A percentile compares a stretch with the other conserved stretches of the same genome.
Evolutionary conservation across 2,888 invertebrate species (phyloP).

Genomic region (Stenoptilia bipunctidactyla): DNA sequence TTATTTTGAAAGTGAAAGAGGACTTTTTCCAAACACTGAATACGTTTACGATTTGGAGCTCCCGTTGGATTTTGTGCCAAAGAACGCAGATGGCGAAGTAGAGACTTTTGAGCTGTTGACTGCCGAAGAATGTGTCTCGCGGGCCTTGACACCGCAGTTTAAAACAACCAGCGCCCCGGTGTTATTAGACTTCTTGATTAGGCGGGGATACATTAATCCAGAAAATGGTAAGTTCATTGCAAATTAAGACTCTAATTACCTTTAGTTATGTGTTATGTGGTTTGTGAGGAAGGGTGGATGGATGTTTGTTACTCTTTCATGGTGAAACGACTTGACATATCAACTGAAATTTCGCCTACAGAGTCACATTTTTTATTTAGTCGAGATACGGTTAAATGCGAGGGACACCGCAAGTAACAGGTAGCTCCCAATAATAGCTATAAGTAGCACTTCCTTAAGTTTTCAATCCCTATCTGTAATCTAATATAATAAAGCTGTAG

Average conservation of each 20-base stretch:
- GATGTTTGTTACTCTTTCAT: too few relatives aligned
- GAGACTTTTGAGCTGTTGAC: slow-evolving; percentile 90
- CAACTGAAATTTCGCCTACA: too few relatives aligned
- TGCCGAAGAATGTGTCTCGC: slow-evolving; percentile 84
- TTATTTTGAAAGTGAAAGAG: slow-evolving; percentile 93
- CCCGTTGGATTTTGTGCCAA: slow-evolving; percentile 90
- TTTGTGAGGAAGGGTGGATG: too few relatives aligned
- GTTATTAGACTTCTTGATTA: slow-evolving; percentile 90
- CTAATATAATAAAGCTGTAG: too few relatives aligned
- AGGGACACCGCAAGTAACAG: too few relatives aligned
- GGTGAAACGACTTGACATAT: not conserved
- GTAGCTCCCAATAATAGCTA: too few relatives aligned
- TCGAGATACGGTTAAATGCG: too few relatives aligned
- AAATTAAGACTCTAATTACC: not conserved
- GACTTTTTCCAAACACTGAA: slow-evolving; percentile 94
- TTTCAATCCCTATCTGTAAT: too few relatives aligned
- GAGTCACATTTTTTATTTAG: too few relatives aligned
- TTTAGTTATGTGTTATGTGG: not conserved
- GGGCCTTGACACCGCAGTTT: slow-evolving; percentile 86
- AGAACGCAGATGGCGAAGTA: slow-evolving; percentile 94
- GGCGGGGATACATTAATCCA: slow-evolving; percentile 89
- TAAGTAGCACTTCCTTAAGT: too few relatives aligned
- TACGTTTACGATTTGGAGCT: slow-evolving; percentile 94
- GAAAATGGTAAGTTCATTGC: slow-evolving; percentile 79
- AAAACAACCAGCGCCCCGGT: slow-evolving; percentile 96